Conservation (phyloP, 2,797 vertebrate genomes). For the Platyrinchus mystaceus region DNA sequence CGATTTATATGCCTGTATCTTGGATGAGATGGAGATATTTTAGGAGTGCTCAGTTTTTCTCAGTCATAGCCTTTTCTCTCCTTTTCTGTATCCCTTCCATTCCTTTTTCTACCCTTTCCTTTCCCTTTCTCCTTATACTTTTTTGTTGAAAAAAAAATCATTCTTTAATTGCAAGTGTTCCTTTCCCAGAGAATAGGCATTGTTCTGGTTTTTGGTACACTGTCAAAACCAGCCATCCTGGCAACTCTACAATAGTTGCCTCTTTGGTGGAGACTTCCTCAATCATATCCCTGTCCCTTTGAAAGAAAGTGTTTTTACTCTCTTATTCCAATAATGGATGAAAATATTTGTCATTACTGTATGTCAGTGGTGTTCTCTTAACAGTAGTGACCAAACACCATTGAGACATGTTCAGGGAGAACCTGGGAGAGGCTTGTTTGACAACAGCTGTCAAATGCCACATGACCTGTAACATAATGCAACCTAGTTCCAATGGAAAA, state of each 20-base stretch:
- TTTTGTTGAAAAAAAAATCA: not conserved
- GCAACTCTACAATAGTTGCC: not conserved
- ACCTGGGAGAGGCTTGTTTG: not conserved
- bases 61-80: not conserved
- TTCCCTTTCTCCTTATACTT: not conserved
- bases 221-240: not conserved
- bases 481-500: not conserved
- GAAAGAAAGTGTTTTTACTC: not conserved
- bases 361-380: not conserved
- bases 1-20: not conserved
- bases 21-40: not conserved
- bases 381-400: not conserved
- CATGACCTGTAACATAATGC: not conserved
- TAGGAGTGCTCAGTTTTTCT: not conserved
- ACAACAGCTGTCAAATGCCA: not conserved
- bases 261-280: not conserved
- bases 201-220: not conserved
- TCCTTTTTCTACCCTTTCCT: not conserved
- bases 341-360: not conserved
- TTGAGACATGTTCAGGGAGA: not conserved
- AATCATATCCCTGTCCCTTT: not conserved
- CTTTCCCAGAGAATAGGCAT: not conserved
- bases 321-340: not conserved
- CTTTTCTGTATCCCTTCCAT: not conserved
- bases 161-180: not conserved